A percentile compares a stretch with the other conserved stretches of the same genome.
These are phyloP conservation scores for Drosophila hamatofila DNA, from an alignment of 2,888 invertebrate genomes.

Conservation along the genomic window DNA sequence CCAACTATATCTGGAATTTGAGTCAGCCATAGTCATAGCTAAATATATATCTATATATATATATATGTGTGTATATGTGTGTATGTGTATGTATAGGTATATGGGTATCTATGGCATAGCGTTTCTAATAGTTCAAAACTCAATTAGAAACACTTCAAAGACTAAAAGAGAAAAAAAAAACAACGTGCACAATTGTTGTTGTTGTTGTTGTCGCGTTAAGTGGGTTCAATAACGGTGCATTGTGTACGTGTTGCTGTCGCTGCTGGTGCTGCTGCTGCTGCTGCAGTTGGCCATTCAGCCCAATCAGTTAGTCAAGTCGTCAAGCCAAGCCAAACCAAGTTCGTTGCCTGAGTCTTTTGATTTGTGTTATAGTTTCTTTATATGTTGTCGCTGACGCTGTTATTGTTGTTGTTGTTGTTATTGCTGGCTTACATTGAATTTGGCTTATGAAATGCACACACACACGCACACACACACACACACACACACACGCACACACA, in stretches of 20 bases:
- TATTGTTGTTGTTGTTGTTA: conserved; percentile 7
- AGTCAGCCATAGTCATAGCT: not conserved
- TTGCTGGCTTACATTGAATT: conserved; percentile 60
- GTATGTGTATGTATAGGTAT: not conserved
- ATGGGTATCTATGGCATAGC: conserved; percentile 30
- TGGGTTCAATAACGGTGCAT: conserved; percentile 78
- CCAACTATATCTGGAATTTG: conserved; percentile 14
- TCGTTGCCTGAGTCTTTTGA: conserved; percentile 61
- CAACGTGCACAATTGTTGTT: conserved; percentile 36
- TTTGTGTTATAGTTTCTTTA: conserved; percentile 44
- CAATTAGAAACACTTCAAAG: conserved; percentile 29
- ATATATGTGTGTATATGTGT: not conserved
- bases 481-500: conserved; percentile 27
- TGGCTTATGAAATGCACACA: conserved; percentile 55
- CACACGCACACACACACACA: conserved; percentile 4
- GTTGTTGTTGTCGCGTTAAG: conserved; percentile 44
- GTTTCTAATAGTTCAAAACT: conserved; percentile 38
- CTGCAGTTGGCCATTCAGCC: conserved; percentile 4
- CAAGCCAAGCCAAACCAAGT: conserved; percentile 27
- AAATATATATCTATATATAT: conserved; percentile 7
- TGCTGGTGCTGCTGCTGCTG: conserved; percentile 6
- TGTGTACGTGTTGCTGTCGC: conserved; percentile 58
- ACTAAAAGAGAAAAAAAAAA: conserved; percentile 8
- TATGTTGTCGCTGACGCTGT: conserved; percentile 6
- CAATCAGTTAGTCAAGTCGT: conserved; percentile 47